Evolutionary conservation across 2,113 vertebrate genomes (phyloP), one percentile per base, ranked within the genome.

Genomic region (Zosterops lateralis): DNA sequence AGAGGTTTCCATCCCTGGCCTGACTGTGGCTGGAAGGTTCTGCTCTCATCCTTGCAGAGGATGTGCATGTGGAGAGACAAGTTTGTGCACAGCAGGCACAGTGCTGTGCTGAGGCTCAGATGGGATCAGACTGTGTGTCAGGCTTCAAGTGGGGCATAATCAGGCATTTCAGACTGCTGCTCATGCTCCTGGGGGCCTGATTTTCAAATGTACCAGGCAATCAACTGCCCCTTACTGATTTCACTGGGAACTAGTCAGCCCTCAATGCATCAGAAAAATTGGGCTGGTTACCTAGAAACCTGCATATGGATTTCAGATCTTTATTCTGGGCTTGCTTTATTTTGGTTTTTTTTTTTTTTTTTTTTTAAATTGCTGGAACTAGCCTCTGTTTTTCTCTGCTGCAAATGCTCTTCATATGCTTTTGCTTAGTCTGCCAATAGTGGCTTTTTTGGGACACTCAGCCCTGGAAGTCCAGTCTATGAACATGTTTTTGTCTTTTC

Each of bases 181-280:
- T 92, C 57, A 22, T 0, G 5, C 50, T 91, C 50, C 77, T 85
- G 71, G 77, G 89, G 84, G 84, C 50, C 81, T 84, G 83, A 86
- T 94, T 96, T 93, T 87, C 76, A 90, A 48, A 90, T 86, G 65
- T 31, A 81, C 48, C 34, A 9, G 45, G 78, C 78, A 91, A 89
- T 91, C n/a, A 45, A 8, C 68, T 48, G 50, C 65, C 72, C 70
- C 62, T 83, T 50, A 26, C 50, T 94, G 86, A 87, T 84, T 92
- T 92, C 74, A n/a, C 17, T 54, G 61, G 76, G 70, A 94, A 61
- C 80, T 36, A 67, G 79, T 84, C 76, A 90, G 53, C 44, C n/a
- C 40, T 84, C 89, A 78, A 16, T 44, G 40, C 40, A 48, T 56
- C 68, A 82, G 77, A 84, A 94, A 65, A 87, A 96, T 25, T 9